Evolutionary conservation across 2,113 vertebrate genomes (phyloP).

Genomic region (Anguilla japonica): DNA sequence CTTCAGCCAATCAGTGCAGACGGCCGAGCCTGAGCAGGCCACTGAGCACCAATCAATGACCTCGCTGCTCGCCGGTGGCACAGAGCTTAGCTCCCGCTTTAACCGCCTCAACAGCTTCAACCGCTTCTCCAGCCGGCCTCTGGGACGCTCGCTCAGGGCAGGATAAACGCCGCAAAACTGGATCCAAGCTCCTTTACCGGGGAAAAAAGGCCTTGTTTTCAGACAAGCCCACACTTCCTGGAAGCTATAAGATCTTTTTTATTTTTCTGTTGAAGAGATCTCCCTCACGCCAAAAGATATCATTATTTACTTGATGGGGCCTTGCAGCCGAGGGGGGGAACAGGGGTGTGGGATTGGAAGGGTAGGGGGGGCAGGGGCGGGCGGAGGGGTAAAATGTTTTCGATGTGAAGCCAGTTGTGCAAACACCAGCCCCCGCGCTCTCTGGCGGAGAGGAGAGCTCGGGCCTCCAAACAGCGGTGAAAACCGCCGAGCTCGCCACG

Average conservation of each 20-base stretch:
- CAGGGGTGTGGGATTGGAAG: slow-evolving; percentile 49
- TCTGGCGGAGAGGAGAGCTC: slow-evolving; percentile 74
- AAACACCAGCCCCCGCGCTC: slow-evolving; percentile 81
- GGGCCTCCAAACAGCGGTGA: slow-evolving; percentile 87
- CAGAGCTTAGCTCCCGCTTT: slow-evolving; percentile 8
- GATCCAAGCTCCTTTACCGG: slow-evolving; percentile 10
- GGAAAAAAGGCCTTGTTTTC: slow-evolving; percentile 32
- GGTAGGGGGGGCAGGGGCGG: not conserved
- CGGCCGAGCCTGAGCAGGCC: not conserved
- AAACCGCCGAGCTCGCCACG: slow-evolving; percentile 75
- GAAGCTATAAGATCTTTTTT: slow-evolving; percentile 19
- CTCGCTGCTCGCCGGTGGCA: slow-evolving; percentile 18
- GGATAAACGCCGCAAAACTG: slow-evolving; percentile 28
- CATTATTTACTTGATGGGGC: slow-evolving; percentile 65
- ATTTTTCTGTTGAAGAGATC: slow-evolving; percentile 31
- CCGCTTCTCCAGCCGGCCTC: no score
- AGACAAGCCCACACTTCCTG: slow-evolving; percentile 11
- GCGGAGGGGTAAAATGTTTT: slow-evolving; percentile 68
- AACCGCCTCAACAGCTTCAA: slow-evolving; percentile 1
- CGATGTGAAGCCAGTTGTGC: slow-evolving; percentile 88
- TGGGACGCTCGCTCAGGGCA: slow-evolving; percentile 24
- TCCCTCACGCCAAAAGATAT: slow-evolving; percentile 57
- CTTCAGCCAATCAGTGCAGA: not conserved
- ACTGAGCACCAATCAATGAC: slow-evolving; percentile 29
- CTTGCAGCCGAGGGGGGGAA: slow-evolving; percentile 58